phyloP scores from a whole-genome alignment of 2,797 vertebrate species.

The Acipenser ruthenus region DNA sequence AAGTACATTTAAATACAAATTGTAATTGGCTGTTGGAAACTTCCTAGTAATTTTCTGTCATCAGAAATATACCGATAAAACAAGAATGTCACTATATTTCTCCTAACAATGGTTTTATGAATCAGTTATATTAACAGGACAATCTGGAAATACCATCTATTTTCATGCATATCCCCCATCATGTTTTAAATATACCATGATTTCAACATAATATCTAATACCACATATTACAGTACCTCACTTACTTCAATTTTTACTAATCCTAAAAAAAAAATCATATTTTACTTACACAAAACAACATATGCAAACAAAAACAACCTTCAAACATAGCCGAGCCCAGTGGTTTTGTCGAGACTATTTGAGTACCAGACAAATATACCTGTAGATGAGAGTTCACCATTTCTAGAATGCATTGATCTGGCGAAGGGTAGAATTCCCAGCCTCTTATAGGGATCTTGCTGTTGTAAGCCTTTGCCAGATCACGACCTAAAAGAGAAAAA shows the following conservation, averaged over 20 bases:
- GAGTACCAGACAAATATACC: slow-evolving; percentile 1
- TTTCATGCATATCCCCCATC: no score
- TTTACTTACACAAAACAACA: not conserved
- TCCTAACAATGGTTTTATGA: no score
- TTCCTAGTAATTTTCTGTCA: no score
- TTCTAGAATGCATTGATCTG: slow-evolving; percentile 21
- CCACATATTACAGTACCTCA: not conserved
- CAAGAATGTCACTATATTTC: no score
- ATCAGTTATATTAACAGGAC: no score
- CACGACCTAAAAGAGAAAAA: slow-evolving; percentile 11
- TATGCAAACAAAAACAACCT: not conserved
- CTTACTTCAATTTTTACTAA: not conserved
- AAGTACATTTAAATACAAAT: no score
- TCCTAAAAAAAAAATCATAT: not conserved
- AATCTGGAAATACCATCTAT: no score
- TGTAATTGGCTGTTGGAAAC: no score
- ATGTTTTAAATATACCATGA: no score
- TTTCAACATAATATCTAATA: not conserved
- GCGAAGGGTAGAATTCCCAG: slow-evolving; percentile 22
- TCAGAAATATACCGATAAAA: no score
- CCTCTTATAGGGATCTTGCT: slow-evolving; percentile 20
- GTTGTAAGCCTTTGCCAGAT: slow-evolving; percentile 14
- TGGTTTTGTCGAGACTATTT: no score
- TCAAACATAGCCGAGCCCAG: not conserved
- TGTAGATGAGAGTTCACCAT: slow-evolving; percentile 22